Percentiles rank a stretch among this genome's conserved stretches.
phyloP scores from a whole-genome alignment of 2,888 invertebrate species.

The Drosophila monieri region DNA sequence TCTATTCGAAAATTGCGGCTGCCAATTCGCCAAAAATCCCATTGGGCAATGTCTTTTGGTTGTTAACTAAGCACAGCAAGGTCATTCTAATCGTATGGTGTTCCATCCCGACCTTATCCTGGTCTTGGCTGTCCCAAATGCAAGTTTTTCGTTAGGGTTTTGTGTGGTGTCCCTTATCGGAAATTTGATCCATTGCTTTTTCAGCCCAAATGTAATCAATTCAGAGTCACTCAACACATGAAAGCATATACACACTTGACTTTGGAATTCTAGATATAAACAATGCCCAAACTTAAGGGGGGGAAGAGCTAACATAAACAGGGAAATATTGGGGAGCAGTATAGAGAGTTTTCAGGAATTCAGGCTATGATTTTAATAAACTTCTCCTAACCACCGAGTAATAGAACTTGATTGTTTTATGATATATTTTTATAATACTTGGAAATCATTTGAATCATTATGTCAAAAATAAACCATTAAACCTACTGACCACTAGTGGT shows the following conservation, averaged over 20 bases:
- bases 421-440: no score
- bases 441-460: no score
- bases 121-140: not conserved
- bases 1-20: constrained; percentile 44
- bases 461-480: no score
- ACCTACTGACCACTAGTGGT: no score
- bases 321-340: not conserved
- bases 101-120: not conserved
- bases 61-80: constrained; percentile 38
- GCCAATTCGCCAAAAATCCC: constrained; percentile 32
- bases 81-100: constrained; percentile 16
- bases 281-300: constrained; percentile 27
- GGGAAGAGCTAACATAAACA: not conserved
- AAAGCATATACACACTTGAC: constrained; percentile 48
- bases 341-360: no score
- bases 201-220: constrained; percentile 65
- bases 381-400: no score
- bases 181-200: constrained; percentile 60
- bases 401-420: no score
- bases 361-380: no score
- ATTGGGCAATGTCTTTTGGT: constrained; percentile 15
- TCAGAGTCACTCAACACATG: constrained; percentile 53
- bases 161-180: constrained; percentile 16
- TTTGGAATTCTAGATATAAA: constrained; percentile 55
- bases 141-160: not conserved